Conservation (phyloP, 2,888 invertebrate genomes). For the Drosophila formosana region DNA sequence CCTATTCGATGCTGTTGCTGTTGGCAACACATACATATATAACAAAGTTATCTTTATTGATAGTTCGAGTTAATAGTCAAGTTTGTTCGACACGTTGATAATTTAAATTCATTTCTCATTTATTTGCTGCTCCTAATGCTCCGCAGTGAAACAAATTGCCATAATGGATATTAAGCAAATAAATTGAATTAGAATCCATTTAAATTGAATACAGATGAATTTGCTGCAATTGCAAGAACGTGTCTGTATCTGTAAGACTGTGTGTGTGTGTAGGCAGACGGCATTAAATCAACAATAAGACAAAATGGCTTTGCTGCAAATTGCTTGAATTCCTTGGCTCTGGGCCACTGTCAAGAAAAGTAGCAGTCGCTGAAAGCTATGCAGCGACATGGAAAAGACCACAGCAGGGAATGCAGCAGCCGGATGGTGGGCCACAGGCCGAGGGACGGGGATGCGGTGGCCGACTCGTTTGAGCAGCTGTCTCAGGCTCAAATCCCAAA, state of each 20-base stretch:
- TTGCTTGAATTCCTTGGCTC: constrained; percentile 56
- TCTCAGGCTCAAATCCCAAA: constrained; percentile 73
- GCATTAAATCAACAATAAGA: constrained; percentile 64
- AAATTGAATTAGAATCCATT: constrained; percentile 57
- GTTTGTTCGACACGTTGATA: constrained; percentile 11
- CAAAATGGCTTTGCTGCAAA: constrained; percentile 54
- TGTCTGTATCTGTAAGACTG: not conserved
- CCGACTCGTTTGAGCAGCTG: constrained; percentile 54
- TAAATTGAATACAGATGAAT: constrained; percentile 32
- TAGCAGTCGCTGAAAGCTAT: constrained; percentile 69
- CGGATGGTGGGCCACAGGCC: not conserved
- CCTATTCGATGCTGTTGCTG: not conserved
- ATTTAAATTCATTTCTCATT: constrained; percentile 32
- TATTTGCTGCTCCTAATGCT: constrained; percentile 27
- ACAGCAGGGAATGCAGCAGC: constrained; percentile 58
- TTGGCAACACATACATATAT: constrained; percentile 8
- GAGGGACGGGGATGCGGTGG: not conserved
- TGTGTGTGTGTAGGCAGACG: constrained; percentile 24
- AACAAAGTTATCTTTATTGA: not conserved
- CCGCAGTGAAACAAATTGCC: constrained; percentile 48
- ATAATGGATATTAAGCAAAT: constrained; percentile 47
- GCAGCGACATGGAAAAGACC: constrained; percentile 76
- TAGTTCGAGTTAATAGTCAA: constrained; percentile 9
- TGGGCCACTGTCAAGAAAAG: constrained; percentile 53
- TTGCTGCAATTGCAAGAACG: constrained; percentile 20